These are phyloP conservation scores for Esox masquinongy DNA, from an alignment of 2,797 vertebrate genomes.

Conservation along the genomic window DNA sequence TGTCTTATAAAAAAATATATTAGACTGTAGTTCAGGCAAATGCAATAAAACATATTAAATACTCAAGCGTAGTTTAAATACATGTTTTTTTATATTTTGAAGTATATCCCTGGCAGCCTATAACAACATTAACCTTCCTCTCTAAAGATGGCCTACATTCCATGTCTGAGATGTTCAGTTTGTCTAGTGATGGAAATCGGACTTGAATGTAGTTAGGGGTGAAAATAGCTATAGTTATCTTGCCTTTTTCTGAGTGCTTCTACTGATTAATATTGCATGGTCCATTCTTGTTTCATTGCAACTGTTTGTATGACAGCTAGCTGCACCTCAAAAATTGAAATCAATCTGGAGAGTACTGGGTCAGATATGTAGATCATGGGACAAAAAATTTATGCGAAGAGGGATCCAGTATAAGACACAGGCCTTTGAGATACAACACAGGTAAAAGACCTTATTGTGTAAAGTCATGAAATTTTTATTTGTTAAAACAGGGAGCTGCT, in stretches of 20 bases:
- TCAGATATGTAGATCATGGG: conserved; percentile 43
- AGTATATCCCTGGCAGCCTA: neutral
- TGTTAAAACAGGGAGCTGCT: conserved; percentile 58
- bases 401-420: conserved; percentile 55
- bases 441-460: conserved; percentile 55
- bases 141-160: neutral
- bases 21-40: too few relatives aligned
- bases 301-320: conserved; percentile 54
- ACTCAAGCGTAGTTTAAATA: too few relatives aligned
- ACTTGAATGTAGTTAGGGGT: neutral
- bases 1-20: too few relatives aligned
- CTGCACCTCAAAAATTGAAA: conserved; percentile 38
- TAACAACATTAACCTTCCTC: neutral
- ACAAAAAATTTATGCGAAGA: conserved; percentile 22
- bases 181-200: neutral
- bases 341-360: conserved; percentile 46
- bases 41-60: too few relatives aligned
- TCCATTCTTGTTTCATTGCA: conserved; percentile 57
- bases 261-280: conserved; percentile 64
- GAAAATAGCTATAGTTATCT: conserved; percentile 39
- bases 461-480: conserved; percentile 66
- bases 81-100: too few relatives aligned
- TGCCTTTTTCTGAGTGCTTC: conserved; percentile 33
- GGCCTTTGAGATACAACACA: conserved; percentile 44
- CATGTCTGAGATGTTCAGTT: neutral